Base-by-base conservation (phyloP, 2,797 vertebrate species). In the Poliocrania exsul region DNA sequence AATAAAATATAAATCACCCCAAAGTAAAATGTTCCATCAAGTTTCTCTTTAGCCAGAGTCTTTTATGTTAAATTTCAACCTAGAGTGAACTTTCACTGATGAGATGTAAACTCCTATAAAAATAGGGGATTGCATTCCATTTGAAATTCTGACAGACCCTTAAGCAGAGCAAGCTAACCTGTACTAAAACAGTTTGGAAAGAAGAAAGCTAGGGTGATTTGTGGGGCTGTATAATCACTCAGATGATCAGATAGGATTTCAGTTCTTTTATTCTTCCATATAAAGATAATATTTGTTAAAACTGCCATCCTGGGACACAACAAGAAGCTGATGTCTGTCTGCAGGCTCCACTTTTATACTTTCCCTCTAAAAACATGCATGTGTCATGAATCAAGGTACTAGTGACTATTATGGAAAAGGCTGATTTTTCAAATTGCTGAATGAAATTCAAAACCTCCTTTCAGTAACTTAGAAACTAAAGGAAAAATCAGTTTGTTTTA, bases 261-360 rank as follows among this genome's bases (percentile, higher is more conserved):
- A 87, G 54, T 72, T 85, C 88, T 88, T 95, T 97, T 92, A 91
- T 75, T 65, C 70, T 94, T 92, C 93, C 88, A 95, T 92, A 91
- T 95, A 91, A 97, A 97, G 94, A 94, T 79, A 92, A n/a, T 88
- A 94, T 96, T 96, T 81, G 92, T 92, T 93, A 94, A 95, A 97
- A 86, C 57, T 72, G 49, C 73, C 80, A 85, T 85, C 69, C 91
- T 88, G 79, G 86, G 72, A 93, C 79, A 95, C 88, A 92, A 88
- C 40, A 94, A 86, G 84, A 80, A 90, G 93, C 67, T 89, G 90
- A 84, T 19, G 25, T 78, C 40, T 86, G 51, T 95, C 70, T 93
- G 62, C 29, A 5, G 53, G 66, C 75, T 92, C 83, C 56, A 62
- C 74, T 79, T 95, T 51, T 53, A 70, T 66, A 77, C 66, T 33